These are phyloP conservation scores for Phalloptychus januarius DNA, from an alignment of 2,797 vertebrate species.

Conservation along the genomic window DNA sequence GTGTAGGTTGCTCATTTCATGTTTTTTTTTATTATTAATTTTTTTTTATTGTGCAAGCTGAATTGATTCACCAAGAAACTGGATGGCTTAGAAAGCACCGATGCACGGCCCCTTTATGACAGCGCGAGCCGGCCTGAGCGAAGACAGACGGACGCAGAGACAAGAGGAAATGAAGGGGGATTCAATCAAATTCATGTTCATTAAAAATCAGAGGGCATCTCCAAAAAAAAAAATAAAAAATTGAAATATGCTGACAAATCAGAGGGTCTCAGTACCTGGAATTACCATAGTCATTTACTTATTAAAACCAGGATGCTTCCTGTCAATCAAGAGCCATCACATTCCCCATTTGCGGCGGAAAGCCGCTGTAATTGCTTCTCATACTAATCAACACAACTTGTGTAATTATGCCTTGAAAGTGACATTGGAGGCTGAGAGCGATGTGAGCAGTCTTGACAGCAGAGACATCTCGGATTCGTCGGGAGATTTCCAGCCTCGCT, in stretches of 20 bases:
- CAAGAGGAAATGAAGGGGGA: constrained; percentile 45
- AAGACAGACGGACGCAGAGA: constrained; percentile 38
- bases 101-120: constrained; percentile 39
- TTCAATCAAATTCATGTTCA: constrained; percentile 79
- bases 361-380: constrained; percentile 87
- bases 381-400: constrained; percentile 89
- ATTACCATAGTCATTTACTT: constrained; percentile 89
- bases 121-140: constrained; percentile 47
- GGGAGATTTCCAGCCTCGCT: constrained; percentile 79
- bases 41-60: constrained; percentile 23
- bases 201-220: constrained; percentile 80
- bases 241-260: constrained; percentile 85
- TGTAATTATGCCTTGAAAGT: constrained; percentile 90
- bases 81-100: constrained; percentile 30
- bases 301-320: constrained; percentile 86
- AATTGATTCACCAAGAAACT: constrained; percentile 33
- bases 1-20: constrained; percentile 36
- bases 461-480: constrained; percentile 81
- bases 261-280: constrained; percentile 84
- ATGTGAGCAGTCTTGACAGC: constrained; percentile 81
- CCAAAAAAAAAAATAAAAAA: constrained; percentile 22
- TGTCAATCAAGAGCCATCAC: constrained; percentile 87
- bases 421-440: constrained; percentile 84
- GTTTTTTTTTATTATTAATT: constrained; percentile 27
- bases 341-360: constrained; percentile 85